Percentiles rank a stretch among this genome's conserved stretches.
Conservation (phyloP, 2,888 invertebrate species). For the Chironomus tentans region DNA sequence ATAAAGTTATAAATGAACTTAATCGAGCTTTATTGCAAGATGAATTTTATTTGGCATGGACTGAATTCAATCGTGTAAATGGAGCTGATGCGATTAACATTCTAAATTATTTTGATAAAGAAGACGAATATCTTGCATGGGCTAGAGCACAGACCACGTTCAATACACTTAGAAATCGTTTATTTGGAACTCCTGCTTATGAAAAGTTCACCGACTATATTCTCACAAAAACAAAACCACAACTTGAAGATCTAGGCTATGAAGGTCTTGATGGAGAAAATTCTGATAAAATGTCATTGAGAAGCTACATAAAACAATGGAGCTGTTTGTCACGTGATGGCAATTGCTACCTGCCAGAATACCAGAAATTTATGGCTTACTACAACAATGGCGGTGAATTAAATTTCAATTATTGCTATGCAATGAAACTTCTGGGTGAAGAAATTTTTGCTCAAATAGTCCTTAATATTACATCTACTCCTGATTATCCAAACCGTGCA, state of each 20-base stretch:
- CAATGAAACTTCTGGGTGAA: too few species aligned
- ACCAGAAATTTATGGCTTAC: too few species aligned
- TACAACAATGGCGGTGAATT: too few species aligned
- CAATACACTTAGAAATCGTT: not conserved
- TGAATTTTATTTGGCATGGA: not conserved
- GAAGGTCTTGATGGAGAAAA: not conserved
- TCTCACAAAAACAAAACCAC: not conserved
- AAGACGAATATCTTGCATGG: not conserved
- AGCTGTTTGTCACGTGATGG: too few species aligned
- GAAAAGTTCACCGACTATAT: not conserved
- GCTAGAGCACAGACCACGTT: not conserved
- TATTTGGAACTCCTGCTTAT: not conserved
- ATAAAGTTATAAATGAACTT: conserved; percentile 30
- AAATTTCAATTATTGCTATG: too few species aligned
- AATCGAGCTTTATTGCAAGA: not conserved
- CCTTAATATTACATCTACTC: too few species aligned
- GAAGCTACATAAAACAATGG: not conserved
- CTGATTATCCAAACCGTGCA: too few species aligned
- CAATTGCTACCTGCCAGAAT: too few species aligned
- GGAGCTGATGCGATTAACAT: not conserved
- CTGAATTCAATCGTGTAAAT: not conserved
- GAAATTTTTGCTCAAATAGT: too few species aligned
- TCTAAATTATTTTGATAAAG: not conserved
- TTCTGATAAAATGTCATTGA: not conserved
- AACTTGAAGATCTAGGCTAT: not conserved